Base-by-base conservation (phyloP, 2,113 vertebrate species). In the Columba livia region DNA sequence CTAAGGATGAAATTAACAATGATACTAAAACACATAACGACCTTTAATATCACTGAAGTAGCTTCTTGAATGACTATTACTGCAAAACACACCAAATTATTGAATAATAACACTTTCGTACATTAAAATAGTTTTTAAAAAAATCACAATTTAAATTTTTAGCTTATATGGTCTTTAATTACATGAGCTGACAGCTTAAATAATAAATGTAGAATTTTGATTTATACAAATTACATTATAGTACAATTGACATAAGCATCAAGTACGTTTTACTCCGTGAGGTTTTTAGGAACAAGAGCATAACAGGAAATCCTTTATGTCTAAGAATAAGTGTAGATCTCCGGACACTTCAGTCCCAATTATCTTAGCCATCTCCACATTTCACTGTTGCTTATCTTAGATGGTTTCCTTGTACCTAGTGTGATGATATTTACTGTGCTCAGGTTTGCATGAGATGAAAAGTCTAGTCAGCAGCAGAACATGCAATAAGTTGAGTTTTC, bases 191-290 rank as follows among this genome's bases (percentile, higher is more conserved):
- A 4, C n/a, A 79, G 6, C 7, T 79, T 72, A 61, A 92, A 79
- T 44, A 90, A 48, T 42, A 80, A 36, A 72, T 34, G 36, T 60
- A 12, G 5, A 65, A 72, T 89, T 77, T 58, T 48, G 26, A 74
- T 40, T 11, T 79, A 65, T 69, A 53, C 6, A 66, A 66, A 89
- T 89, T 81, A 32, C 25, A 47, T 78, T 73, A 28, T 4, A 44
- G 5, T 47, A 40, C 12, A 77, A 47, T 58, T 0, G 0, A 74
- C 11, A 4, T 29, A 83, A 70, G 6, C 32, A 15, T 15, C 36
- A 82, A 79, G 17, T 17, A 38, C 0, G 1, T 58, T 93, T 85
- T 71, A 51, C 34, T 34, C 32, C 40, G 8, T 17, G 19, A 94
- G 42, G 13, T 11, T 85, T 91, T 85, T 36, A 80, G 9, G 19